phyloP scores from a whole-genome alignment of 2,888 invertebrate species.

The Lasioglossum vierecki region DNA sequence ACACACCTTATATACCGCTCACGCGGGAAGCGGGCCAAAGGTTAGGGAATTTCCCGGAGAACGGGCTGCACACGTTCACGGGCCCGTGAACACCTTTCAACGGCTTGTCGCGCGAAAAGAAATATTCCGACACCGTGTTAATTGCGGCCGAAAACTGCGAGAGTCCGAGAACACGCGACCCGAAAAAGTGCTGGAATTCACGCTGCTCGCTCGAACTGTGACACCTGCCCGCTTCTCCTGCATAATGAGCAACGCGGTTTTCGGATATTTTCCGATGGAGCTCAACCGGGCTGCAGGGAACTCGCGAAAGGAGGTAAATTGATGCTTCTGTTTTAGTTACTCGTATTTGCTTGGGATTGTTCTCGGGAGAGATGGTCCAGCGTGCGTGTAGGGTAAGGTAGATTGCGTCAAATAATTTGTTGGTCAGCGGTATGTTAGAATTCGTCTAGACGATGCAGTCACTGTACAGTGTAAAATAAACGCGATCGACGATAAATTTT shows the following conservation, averaged over 20 bases:
- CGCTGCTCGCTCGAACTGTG: conserved; percentile 1
- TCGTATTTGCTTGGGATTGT: neutral
- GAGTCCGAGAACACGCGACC: neutral
- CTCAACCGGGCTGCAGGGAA: neutral
- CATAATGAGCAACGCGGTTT: neutral
- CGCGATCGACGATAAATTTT: neutral
- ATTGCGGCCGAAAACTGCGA: neutral
- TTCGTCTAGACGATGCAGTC: too few relatives aligned
- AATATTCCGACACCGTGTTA: neutral
- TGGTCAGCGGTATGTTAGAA: neutral
- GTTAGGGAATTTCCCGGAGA: neutral
- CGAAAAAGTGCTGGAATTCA: neutral
- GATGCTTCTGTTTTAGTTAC: neutral
- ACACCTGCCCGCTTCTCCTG: neutral
- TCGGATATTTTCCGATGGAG: neutral
- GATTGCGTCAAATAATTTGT: neutral
- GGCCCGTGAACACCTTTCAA: neutral
- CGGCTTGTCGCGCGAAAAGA: neutral
- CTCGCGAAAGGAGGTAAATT: neutral
- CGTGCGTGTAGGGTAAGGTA: neutral
- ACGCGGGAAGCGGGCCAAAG: conserved; percentile 2
- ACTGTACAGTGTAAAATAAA: neutral
- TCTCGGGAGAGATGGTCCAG: neutral
- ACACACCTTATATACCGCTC: neutral
- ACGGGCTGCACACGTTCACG: neutral